These are phyloP conservation scores for Anastatus disparis DNA, from an alignment of 1,140 invertebrate species.

Conservation along the genomic window DNA sequence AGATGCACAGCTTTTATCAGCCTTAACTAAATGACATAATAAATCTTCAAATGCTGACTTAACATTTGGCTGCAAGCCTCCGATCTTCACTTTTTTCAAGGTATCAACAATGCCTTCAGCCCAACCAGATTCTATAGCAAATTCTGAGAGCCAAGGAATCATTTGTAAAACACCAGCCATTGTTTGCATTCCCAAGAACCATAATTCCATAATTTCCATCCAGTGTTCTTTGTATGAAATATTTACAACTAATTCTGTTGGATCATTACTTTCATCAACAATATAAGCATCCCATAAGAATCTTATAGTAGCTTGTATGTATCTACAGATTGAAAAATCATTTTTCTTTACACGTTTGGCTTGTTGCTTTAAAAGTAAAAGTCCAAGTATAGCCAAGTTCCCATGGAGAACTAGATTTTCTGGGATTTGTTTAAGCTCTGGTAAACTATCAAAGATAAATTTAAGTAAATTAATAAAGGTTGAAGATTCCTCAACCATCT, in stretches of 20 bases:
- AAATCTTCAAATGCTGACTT: constrained; percentile 92
- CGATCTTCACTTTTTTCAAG: constrained; percentile 82
- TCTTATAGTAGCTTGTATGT: constrained; percentile 86
- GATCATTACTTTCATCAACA: constrained; percentile 86
- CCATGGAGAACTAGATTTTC: constrained; percentile 87
- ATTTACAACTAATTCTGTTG: constrained; percentile 81
- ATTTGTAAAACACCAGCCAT: constrained; percentile 81
- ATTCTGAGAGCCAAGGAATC: constrained; percentile 90
- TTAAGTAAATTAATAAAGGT: constrained; percentile 84
- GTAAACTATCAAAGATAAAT: constrained; percentile 88
- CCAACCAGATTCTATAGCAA: constrained; percentile 92
- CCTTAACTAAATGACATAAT: constrained; percentile 83
- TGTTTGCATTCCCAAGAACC: constrained; percentile 94
- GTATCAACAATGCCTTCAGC: constrained; percentile 85
- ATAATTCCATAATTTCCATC: constrained; percentile 89
- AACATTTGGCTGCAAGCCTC: constrained; percentile 81
- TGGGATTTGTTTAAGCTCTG: constrained; percentile 82
- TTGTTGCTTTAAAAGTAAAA: constrained; percentile 86
- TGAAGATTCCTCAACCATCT: constrained; percentile 79
- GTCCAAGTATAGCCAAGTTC: constrained; percentile 83
- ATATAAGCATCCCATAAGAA: constrained; percentile 94
- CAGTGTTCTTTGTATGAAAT: constrained; percentile 87
- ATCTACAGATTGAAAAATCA: constrained; percentile 87
- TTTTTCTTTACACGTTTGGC: constrained; percentile 84
- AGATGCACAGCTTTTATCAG: constrained; percentile 78